Percentiles rank a stretch among this genome's conserved stretches.
Conservation (phyloP, 2,888 invertebrate genomes). For the Onchidella celtica region DNA sequence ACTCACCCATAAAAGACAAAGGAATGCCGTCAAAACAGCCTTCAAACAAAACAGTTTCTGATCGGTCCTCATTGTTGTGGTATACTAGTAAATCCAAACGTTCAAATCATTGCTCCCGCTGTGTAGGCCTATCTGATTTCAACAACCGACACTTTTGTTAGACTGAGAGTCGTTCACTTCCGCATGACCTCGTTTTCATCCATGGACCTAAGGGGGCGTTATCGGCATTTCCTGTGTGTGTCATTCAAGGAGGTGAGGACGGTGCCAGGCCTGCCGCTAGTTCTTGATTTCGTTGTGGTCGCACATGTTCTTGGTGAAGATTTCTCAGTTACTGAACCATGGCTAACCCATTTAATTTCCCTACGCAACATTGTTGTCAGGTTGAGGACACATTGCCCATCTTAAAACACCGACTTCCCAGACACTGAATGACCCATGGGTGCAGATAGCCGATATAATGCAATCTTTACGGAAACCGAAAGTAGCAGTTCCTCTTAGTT, state of each 20-base stretch:
- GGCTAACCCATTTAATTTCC: too few relatives aligned
- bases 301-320: too few relatives aligned
- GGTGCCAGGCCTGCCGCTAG: too few relatives aligned
- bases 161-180: constrained; percentile 48
- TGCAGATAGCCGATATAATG: too few relatives aligned
- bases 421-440: too few relatives aligned
- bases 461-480: background rate
- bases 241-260: background rate
- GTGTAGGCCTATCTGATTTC: background rate
- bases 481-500: too few relatives aligned
- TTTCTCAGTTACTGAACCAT: too few relatives aligned
- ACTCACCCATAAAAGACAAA: constrained; percentile 57
- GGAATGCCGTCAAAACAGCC: constrained; percentile 49
- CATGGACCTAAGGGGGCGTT: constrained; percentile 55
- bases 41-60: constrained; percentile 58
- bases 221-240: constrained; percentile 45
- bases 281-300: too few relatives aligned
- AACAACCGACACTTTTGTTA: constrained; percentile 53
- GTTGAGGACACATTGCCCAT: too few relatives aligned
- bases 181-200: constrained; percentile 53
- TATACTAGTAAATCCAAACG: constrained; percentile 2
- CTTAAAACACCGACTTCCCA: too few relatives aligned
- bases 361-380: too few relatives aligned
- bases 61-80: constrained; percentile 58
- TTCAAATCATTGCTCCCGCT: constrained; percentile 26